Base-by-base conservation (phyloP, 2,888 invertebrate genomes). In the Scaptomyza parva region DNA sequence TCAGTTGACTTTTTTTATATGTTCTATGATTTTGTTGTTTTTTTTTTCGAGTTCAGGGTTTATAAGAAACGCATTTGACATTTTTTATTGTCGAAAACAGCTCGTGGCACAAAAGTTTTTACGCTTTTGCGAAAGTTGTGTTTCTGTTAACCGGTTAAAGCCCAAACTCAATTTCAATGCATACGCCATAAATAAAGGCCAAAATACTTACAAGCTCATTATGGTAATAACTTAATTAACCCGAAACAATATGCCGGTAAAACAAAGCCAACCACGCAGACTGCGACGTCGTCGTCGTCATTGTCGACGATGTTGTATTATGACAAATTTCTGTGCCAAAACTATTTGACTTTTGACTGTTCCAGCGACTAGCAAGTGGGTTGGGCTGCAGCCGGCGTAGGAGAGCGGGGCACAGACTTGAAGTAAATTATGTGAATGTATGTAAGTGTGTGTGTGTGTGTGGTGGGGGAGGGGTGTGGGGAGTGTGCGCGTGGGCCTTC, bases 271-370 rank as follows among this genome's bases (percentile, higher is more conserved):
- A 30, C 33, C 51, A 48, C 43, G n/a, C 37, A 37, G 17, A 37
- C 37, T 37, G 4, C 40, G 54, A 28, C 35, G 50, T 18, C 40
- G 60, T 53, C 66, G 60, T 60, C 60, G 69, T 53, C 66, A 58
- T 60, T 58, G 69, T 24, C 70, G 47, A 60, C 66, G 44, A 51
- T 61, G 69, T 75, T 55, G 78, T 28, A 28, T 9, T 82, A 89
- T 88, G 90, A 88, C 89, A 89, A 89, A 89, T 89, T 89, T 88
- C 81, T 77, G 76, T 73, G 85, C 67, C 82, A 76, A 80, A 83
- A 89, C 89, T 89, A 88, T 88, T 89, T 89, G 90, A 90, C 89
- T 90, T 90, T 86, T 88, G 87, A 89, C 89, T 88, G 75, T 41
- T 52, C 62, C 35, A 28, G 20, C 37, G 43, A 54, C 14, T 37